Base-by-base conservation (phyloP, 2,888 invertebrate genomes). In the Nemotelus pantherinus region DNA sequence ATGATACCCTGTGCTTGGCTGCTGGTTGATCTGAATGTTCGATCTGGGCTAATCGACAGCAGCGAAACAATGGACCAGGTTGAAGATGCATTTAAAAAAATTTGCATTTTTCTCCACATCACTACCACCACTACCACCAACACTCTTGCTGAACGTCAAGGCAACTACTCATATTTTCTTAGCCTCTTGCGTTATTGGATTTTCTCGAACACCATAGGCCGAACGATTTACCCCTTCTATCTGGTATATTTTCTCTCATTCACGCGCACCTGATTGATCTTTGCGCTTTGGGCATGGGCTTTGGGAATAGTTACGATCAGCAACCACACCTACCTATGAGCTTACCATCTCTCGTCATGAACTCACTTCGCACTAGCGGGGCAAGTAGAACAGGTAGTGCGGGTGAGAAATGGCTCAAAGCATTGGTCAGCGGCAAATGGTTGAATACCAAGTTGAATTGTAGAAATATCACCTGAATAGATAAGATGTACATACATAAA, bases 31-130 rank as follows among this genome's bases (percentile, higher is more conserved):
- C 44, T 70, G 70, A 55, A 55, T n/a, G 55, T n/a, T 53, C 55
- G 70, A 70, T 70, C 70, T 70, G 55, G 53, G 48, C 74, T 47
- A 74, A 74, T 25, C 60, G 39, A n/a, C n/a, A n/a, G n/a, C n/a
- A n/a, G 48, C 74, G 63, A 74, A 60, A 74, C 74, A 74, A 74
- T 74, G 48, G 48, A 44, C n/a, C 63, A 60, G 39, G 48, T 60
- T 60, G 63, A 50, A 50, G 48, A 44, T 6, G 74, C 41, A 74
- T 60, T 74, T n/a, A 58, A 72, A 70, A 70, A 70, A 70, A 55
- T 70, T 70, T 70, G 53, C 55, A 55, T 55, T 70, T 70, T 43
- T 53, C 25, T 63, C 63, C 63, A 63, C 63, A 63, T 43, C 63
- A 63, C 43, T 43, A 3, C 6, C 3, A 63, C 43, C 55, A 70